A percentile compares a stretch with the other conserved stretches of the same genome.
Conservation (phyloP, 2,113 vertebrate genomes). For the Grantiella picta region DNA sequence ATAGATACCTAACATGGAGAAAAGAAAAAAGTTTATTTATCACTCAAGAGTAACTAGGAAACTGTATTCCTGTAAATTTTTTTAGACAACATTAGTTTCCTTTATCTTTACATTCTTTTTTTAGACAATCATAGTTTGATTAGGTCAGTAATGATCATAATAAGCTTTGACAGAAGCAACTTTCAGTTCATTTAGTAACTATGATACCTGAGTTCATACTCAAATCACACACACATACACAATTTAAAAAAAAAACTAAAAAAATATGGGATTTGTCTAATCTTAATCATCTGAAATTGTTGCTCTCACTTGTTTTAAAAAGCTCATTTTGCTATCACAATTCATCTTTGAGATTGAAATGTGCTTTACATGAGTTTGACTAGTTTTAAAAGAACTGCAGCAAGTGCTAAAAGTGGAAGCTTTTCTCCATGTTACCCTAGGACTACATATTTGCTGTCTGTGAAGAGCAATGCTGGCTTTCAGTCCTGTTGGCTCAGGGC, state of each 20-base stretch:
- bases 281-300: not conserved
- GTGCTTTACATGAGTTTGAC: not conserved
- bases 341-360: not conserved
- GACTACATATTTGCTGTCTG: not conserved
- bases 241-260: not conserved
- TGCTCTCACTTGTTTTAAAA: not conserved
- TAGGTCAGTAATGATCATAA: not conserved
- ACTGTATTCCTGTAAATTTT: not conserved
- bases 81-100: not conserved
- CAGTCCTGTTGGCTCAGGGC: not conserved
- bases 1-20: not conserved
- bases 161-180: not conserved
- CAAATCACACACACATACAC: not conserved
- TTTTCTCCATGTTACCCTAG: not conserved
- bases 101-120: not conserved
- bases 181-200: not conserved
- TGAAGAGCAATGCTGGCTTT: not conserved
- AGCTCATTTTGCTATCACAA: not conserved
- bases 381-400: not conserved
- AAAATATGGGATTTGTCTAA: not conserved
- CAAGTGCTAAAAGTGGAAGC: not conserved
- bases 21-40: not conserved
- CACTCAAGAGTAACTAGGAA: not conserved
- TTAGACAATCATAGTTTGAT: not conserved
- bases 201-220: not conserved